phyloP scores from a whole-genome alignment of 2,888 invertebrate species.

The Drosophila cracens region DNA sequence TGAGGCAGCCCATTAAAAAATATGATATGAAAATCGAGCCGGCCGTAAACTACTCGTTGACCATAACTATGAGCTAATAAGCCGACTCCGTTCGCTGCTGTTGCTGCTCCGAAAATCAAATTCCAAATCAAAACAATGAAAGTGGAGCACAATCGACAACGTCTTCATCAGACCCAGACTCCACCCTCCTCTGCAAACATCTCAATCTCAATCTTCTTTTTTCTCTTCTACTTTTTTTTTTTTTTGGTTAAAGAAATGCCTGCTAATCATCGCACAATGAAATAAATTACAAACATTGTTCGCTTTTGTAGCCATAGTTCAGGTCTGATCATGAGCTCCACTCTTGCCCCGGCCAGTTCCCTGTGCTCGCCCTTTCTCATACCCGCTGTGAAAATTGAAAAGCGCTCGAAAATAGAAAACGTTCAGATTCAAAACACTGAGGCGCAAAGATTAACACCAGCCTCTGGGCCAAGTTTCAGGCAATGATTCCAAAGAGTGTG shows the following conservation, averaged over 20 bases:
- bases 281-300: conserved; percentile 82
- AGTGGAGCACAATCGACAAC: conserved; percentile 66
- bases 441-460: conserved; percentile 74
- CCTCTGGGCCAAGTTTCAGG: conserved; percentile 19
- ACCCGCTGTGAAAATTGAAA: conserved; percentile 76
- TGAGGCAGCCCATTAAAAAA: conserved; percentile 47
- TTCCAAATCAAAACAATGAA: conserved; percentile 60
- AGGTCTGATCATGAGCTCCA: conserved; percentile 39
- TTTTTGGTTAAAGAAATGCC: conserved; percentile 62
- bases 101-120: conserved; percentile 34
- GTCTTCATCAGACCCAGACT: conserved; percentile 18
- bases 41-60: conserved; percentile 62
- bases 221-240: not conserved
- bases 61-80: conserved; percentile 76
- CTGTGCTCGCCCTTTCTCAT: conserved; percentile 1
- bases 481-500: conserved; percentile 67
- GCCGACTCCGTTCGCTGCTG: conserved; percentile 29
- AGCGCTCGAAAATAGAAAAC: conserved; percentile 77
- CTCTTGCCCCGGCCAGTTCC: not conserved
- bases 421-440: conserved; percentile 43
- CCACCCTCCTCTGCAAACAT: not conserved
- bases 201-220: not conserved
- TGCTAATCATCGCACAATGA: conserved; percentile 81
- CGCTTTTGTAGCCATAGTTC: conserved; percentile 28
- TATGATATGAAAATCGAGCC: not conserved